A percentile compares a stretch with the other conserved stretches of the same genome.
phyloP scores from a whole-genome alignment of 1,140 invertebrate species.

The Saxidomus purpurata region DNA sequence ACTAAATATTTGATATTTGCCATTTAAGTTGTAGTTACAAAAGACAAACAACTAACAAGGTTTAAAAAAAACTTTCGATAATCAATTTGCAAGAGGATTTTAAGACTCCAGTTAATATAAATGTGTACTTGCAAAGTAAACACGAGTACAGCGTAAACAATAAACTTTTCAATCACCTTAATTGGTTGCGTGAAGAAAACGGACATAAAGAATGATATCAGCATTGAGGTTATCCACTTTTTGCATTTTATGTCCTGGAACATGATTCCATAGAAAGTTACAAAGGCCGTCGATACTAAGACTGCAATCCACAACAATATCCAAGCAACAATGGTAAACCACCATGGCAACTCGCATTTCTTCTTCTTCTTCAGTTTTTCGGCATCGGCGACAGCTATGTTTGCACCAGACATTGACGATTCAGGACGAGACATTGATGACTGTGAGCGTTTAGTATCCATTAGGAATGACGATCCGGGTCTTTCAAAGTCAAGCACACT shows the following conservation, averaged over 20 bases:
- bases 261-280: constrained; percentile 88
- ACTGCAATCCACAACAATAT: constrained; percentile 86
- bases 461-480: constrained; percentile 65
- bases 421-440: constrained; percentile 70
- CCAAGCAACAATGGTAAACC: constrained; percentile 87
- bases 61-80: too few species aligned
- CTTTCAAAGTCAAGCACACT: constrained; percentile 46
- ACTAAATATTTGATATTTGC: too few species aligned
- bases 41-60: too few species aligned
- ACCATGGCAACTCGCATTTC: constrained; percentile 87
- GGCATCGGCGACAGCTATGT: constrained; percentile 46
- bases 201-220: constrained; percentile 88
- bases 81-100: too few species aligned
- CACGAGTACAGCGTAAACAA: too few species aligned
- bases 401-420: constrained; percentile 68
- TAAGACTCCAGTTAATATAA: too few species aligned
- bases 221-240: constrained; percentile 88
- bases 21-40: too few species aligned
- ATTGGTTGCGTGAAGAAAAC: constrained; percentile 89
- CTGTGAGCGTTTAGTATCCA: constrained; percentile 64
- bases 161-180: too few species aligned
- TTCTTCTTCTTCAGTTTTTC: constrained; percentile 83
- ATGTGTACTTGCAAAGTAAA: too few species aligned
- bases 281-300: constrained; percentile 86
- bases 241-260: constrained; percentile 88